Base-by-base conservation (phyloP, 2,888 invertebrate genomes). In the Hypolimnas misippus region DNA sequence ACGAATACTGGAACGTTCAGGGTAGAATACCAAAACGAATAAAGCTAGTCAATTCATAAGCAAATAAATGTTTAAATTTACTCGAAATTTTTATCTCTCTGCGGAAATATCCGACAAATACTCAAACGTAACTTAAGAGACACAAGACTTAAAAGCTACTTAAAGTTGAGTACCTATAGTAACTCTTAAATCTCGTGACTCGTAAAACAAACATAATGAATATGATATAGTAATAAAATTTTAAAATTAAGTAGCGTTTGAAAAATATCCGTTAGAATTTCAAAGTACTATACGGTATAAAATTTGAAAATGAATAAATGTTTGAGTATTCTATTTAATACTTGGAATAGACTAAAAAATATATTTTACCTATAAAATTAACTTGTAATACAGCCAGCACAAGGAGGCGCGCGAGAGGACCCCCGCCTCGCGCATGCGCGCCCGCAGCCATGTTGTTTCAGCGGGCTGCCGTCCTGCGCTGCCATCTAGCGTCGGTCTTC, bases 341-440 rank as follows among this genome's bases (percentile, higher is more conserved):
- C 8, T 25, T 7, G 25, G 25, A 2, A 12, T n/a, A 21, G 5
- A 21, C 5, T 1, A 12, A 4, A n/a, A 12, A 4, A 10, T 21
- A n/a, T 17, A 29, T 76, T 86, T 83, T 78, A 92, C 92, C 92
- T 76, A 89, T 83, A 79, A 92, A 92, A 80, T 92, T 92, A 58
- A 89, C 89, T 69, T 92, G 89, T 70, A 92, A 72, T 17, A 92
- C 80, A 54, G 90, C 90, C 50, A 91, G 73, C 14, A 91, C 74
- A 5, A 92, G 78, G 53, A 92, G 79, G 67, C 89, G 89, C 73
- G 91, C 89, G 74, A 91, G 89, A 72, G 90, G 84, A 68, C 83
- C 81, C 55, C 89, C 83, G 59, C 84, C 82, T 65, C 82, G 78
- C 74, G 80, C 74, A 72, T 79, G 83, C 79, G 82, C 80, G 70